Base-by-base conservation (phyloP, 2,113 vertebrate genomes). In the Neotoma lepida region DNA sequence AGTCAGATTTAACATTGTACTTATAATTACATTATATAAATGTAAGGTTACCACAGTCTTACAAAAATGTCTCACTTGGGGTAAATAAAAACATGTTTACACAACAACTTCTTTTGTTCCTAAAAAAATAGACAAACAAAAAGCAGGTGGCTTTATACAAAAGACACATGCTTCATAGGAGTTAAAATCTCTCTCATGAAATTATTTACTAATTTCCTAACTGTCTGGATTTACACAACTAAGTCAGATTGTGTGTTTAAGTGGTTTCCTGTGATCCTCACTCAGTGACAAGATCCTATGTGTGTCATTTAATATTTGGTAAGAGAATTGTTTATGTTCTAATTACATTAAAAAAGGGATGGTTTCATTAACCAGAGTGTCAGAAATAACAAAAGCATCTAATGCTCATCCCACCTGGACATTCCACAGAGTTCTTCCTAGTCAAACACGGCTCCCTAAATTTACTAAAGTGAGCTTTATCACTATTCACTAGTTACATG, bases 361-460 rank as follows among this genome's bases (percentile, higher is more conserved):
- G 51, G 66, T 81, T 96, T 97, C 95, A 95, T 98, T 97, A 97
- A 90, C 91, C 73, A 95, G 90, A 90, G 90, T 76, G 93, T 76
- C 81, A 96, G 95, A 95, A 92, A 87, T 77, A 97, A 96, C 85
- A 88, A 95, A 96, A 94, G 76, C 74, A 78, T 89, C 90, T 94
- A 88, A 96, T 86, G 88, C 80, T 56, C 91, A 96, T 66, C 81
- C 95, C 95, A 86, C 91, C 58, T 89, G 89, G 80, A 86, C 88
- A 39, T 26, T 68, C 86, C 78, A 90, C n/a, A 92, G 90, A 96
- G 35, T 93, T 74, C 70, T 94, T 84, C 92, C 84, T 88, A 88
- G 74, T 96, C 89, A 91, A 91, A 88, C 84, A 91, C 54, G 56
- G 39, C 74, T 95, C 91, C 87, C 46, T 73, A 88, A 76, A 89